These are phyloP conservation scores for Acomys russatus DNA, from an alignment of 2,797 vertebrate genomes.

Conservation along the genomic window DNA sequence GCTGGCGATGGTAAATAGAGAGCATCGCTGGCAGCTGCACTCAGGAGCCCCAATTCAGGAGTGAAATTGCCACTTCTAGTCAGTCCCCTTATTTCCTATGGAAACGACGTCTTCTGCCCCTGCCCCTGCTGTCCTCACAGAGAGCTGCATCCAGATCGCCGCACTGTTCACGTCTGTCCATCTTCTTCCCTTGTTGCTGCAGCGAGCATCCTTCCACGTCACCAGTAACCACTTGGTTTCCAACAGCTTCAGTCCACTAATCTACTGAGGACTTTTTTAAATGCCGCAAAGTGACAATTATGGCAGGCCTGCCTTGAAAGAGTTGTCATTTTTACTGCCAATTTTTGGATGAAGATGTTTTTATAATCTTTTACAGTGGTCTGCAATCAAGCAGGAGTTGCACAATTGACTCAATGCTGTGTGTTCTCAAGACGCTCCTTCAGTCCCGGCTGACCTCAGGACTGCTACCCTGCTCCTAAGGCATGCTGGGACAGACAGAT, in stretches of 20 bases:
- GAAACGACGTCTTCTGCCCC: slow-evolving; percentile 85
- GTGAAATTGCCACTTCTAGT: slow-evolving; percentile 86
- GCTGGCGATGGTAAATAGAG: neutral
- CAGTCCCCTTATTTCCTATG: slow-evolving; percentile 90
- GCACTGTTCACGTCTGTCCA: slow-evolving; percentile 69
- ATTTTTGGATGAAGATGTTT: slow-evolving; percentile 90
- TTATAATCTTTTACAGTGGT: slow-evolving; percentile 89
- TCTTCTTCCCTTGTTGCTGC: slow-evolving; percentile 79
- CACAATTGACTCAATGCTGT: slow-evolving; percentile 78
- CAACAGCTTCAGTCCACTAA: slow-evolving; percentile 85
- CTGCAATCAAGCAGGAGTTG: slow-evolving; percentile 81
- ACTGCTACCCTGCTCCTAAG: neutral
- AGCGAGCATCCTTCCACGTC: neutral
- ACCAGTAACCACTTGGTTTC: slow-evolving; percentile 84
- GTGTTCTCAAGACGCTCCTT: slow-evolving; percentile 64
- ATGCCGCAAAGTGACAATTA: slow-evolving; percentile 86
- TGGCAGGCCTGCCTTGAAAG: slow-evolving; percentile 89
- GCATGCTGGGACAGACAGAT: neutral
- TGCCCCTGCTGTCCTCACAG: slow-evolving; percentile 53
- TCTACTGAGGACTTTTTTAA: slow-evolving; percentile 88
- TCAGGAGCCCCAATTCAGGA: slow-evolving; percentile 83
- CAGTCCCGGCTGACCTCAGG: neutral
- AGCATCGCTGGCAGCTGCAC: slow-evolving; percentile 76
- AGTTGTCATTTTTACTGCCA: slow-evolving; percentile 89
- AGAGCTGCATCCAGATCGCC: slow-evolving; percentile 13